Evolutionary conservation across 1,140 invertebrate genomes (phyloP).

Genomic region (Contarinia nasturtii): DNA sequence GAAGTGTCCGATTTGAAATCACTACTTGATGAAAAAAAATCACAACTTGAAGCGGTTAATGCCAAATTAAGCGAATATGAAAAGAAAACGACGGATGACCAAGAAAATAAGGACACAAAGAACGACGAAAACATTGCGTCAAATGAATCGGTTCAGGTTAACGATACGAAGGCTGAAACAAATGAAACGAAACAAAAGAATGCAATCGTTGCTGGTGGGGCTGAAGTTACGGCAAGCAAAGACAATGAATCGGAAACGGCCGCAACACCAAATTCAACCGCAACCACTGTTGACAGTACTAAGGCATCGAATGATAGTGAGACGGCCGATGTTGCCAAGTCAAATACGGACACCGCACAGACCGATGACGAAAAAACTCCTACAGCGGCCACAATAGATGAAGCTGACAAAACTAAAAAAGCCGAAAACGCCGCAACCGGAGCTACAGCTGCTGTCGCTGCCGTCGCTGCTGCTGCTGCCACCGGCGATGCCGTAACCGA

Average conservation of each 20-base stretch:
- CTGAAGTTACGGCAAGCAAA: too few species aligned
- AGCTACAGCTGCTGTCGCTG: neutral
- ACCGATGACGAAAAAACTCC: neutral
- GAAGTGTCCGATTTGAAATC: conserved; percentile 12
- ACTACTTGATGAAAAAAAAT: conserved; percentile 15
- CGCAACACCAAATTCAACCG: too few species aligned
- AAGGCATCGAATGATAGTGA: too few species aligned
- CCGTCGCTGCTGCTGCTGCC: neutral
- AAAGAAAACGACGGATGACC: neutral
- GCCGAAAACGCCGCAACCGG: neutral
- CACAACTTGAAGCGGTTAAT: conserved; percentile 1
- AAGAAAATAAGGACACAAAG: neutral
- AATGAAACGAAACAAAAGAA: too few species aligned
- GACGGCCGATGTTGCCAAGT: too few species aligned
- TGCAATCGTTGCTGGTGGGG: too few species aligned
- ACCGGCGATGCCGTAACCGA: neutral
- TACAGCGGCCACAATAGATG: neutral
- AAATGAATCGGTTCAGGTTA: neutral
- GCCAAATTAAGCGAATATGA: neutral
- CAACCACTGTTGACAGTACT: too few species aligned
- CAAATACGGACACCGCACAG: too few species aligned
- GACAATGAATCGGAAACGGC: too few species aligned
- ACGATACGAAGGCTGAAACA: too few species aligned
- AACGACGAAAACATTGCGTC: neutral
- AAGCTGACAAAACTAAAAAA: neutral